These are phyloP conservation scores for Probosciger aterrimus DNA, from an alignment of 2,113 vertebrate species.

Conservation along the genomic window DNA sequence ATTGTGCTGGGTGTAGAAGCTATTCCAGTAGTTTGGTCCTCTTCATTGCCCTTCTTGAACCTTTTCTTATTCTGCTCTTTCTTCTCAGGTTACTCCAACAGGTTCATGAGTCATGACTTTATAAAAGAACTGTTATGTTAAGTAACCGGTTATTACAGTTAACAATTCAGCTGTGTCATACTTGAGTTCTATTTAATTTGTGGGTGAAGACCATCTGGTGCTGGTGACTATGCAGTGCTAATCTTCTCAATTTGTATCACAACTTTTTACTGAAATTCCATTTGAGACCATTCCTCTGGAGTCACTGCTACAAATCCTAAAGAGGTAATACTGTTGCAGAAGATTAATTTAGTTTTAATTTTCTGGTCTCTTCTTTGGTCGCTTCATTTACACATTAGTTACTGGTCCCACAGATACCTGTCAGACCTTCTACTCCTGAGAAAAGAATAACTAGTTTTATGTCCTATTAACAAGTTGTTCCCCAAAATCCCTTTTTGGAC, in stretches of 20 bases:
- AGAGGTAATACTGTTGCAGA: neutral
- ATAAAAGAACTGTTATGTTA: neutral
- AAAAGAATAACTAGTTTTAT: neutral
- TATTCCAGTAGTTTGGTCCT: neutral
- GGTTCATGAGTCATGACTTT: neutral
- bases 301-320: neutral
- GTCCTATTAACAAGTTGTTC: neutral
- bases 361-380: neutral
- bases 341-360: neutral
- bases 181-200: neutral
- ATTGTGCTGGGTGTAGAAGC: neutral
- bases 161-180: neutral
- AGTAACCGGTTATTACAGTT: neutral
- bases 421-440: neutral
- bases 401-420: neutral
- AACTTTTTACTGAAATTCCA: neutral
- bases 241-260: neutral
- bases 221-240: neutral
- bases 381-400: neutral
- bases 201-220: neutral
- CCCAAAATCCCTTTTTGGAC: neutral
- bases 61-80: neutral
- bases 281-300: neutral
- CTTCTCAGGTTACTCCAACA: neutral
- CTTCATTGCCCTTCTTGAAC: neutral